These are phyloP conservation scores for Zaprionus tsacasi DNA, from an alignment of 1,140 invertebrate genomes.

Conservation along the genomic window DNA sequence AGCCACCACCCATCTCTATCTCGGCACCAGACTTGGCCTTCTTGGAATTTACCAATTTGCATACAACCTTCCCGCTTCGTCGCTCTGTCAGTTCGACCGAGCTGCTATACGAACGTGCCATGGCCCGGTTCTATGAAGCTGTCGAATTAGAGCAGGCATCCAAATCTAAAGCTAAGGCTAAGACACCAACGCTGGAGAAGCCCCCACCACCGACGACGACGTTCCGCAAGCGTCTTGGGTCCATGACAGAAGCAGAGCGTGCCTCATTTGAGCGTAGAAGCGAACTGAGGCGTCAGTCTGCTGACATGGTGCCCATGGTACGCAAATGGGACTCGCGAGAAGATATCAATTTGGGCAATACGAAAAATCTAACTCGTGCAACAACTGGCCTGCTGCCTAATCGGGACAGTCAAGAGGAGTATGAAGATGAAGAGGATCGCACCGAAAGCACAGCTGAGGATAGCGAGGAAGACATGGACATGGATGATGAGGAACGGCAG, in stretches of 20 bases:
- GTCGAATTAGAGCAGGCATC: constrained; percentile 89
- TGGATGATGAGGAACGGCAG: constrained; percentile 44
- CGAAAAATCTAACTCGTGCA: constrained; percentile 45
- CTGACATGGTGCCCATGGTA: constrained; percentile 60
- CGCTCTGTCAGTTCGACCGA: constrained; percentile 92
- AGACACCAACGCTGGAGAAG: constrained; percentile 62
- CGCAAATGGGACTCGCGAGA: constrained; percentile 78
- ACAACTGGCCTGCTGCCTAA: constrained; percentile 30
- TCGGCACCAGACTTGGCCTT: constrained; percentile 90
- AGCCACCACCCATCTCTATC: constrained; percentile 91
- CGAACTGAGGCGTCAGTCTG: constrained; percentile 73
- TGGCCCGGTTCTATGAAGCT: constrained; percentile 91
- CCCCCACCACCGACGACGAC: constrained; percentile 43
- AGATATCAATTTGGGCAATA: constrained; percentile 50
- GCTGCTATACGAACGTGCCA: constrained; percentile 90
- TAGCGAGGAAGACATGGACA: constrained; percentile 59
- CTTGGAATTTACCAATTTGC: constrained; percentile 83
- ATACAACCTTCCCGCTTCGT: constrained; percentile 84
- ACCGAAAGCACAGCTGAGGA: constrained; percentile 73
- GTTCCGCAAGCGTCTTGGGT: constrained; percentile 76
- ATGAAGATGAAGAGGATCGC: constrained; percentile 43
- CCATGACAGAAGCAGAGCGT: constrained; percentile 79
- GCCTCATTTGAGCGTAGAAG: constrained; percentile 75
- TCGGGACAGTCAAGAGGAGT: constrained; percentile 28
- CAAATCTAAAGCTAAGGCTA: constrained; percentile 85